Evolutionary conservation across 2,797 vertebrate species (phyloP).

Genomic region (Pseudocheirus occidentalis): DNA sequence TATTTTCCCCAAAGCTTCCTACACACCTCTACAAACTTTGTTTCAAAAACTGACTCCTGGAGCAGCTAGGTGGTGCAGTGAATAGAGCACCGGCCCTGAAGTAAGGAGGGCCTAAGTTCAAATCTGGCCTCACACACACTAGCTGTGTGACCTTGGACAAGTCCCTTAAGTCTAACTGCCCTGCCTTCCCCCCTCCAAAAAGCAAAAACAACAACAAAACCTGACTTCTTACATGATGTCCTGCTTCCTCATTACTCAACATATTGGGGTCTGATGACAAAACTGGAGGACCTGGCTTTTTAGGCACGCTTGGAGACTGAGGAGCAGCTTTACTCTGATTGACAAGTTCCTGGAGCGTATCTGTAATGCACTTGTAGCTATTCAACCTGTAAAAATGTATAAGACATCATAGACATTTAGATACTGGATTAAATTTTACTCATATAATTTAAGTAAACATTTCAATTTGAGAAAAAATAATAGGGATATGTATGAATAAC

Average conservation of each 20-base stretch:
- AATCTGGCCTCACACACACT: too few relatives aligned
- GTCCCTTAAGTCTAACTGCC: too few relatives aligned
- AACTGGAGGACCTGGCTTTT: conserved; percentile 96
- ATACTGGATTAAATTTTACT: background rate
- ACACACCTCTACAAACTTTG: background rate
- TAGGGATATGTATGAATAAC: conserved; percentile 9
- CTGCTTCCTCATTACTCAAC: conserved; percentile 98
- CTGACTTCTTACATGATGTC: conserved; percentile 91
- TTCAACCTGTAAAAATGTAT: conserved; percentile 86
- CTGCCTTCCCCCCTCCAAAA: too few relatives aligned
- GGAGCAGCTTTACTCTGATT: conserved; percentile 99
- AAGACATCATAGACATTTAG: conserved; percentile 43
- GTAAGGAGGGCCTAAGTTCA: too few relatives aligned
- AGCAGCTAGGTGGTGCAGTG: too few relatives aligned
- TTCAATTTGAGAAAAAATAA: conserved; percentile 23
- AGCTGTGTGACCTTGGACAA: too few relatives aligned
- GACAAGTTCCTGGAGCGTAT: conserved; percentile 97
- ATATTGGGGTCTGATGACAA: conserved; percentile 98
- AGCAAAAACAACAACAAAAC: background rate
- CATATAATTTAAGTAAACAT: background rate
- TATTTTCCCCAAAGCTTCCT: background rate
- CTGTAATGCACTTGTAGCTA: conserved; percentile 97
- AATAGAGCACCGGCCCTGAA: too few relatives aligned
- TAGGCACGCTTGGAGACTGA: conserved; percentile 98
- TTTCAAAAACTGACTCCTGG: conserved; percentile 8